Conservation (phyloP, 1,140 invertebrate genomes). For the Drosophila albomicans region DNA sequence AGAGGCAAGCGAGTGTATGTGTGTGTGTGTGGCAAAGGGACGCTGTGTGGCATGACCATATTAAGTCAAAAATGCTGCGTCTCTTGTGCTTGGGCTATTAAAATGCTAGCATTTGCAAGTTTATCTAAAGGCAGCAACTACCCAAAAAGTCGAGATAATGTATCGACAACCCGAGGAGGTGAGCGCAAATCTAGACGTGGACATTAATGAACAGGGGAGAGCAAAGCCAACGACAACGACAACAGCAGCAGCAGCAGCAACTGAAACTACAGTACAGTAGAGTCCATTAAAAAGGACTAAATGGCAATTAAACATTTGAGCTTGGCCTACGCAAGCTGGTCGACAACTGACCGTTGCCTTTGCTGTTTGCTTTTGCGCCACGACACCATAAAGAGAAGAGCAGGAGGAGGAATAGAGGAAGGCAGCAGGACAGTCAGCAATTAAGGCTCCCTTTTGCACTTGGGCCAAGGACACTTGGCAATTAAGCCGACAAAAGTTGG, state of each 20-base stretch:
- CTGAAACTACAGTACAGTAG: conserved; percentile 41
- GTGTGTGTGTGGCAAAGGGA: background rate
- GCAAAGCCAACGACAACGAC: background rate
- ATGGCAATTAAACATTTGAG: conserved; percentile 82
- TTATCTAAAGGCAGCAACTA: conserved; percentile 60
- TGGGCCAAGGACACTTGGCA: conserved; percentile 75
- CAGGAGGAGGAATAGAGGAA: background rate
- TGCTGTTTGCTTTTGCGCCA: conserved; percentile 5
- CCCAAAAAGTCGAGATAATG: conserved; percentile 43
- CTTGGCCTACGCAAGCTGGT: conserved; percentile 37
- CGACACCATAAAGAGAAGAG: background rate
- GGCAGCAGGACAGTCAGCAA: conserved; percentile 44
- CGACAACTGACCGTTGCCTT: conserved; percentile 32
- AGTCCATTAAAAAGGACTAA: conserved; percentile 83
- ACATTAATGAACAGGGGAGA: conserved; percentile 64
- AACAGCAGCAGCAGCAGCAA: background rate
- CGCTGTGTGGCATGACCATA: conserved; percentile 45
- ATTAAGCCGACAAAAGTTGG: conserved; percentile 77
- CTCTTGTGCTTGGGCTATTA: conserved; percentile 54
- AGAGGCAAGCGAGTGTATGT: background rate
- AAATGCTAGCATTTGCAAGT: conserved; percentile 80
- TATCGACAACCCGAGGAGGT: conserved; percentile 68
- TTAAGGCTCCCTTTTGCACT: conserved; percentile 72
- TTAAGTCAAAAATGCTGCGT: conserved; percentile 75
- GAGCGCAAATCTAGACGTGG: conserved; percentile 74